Evolutionary conservation across 1,140 invertebrate species (phyloP).

Genomic region (Euura lappo): DNA sequence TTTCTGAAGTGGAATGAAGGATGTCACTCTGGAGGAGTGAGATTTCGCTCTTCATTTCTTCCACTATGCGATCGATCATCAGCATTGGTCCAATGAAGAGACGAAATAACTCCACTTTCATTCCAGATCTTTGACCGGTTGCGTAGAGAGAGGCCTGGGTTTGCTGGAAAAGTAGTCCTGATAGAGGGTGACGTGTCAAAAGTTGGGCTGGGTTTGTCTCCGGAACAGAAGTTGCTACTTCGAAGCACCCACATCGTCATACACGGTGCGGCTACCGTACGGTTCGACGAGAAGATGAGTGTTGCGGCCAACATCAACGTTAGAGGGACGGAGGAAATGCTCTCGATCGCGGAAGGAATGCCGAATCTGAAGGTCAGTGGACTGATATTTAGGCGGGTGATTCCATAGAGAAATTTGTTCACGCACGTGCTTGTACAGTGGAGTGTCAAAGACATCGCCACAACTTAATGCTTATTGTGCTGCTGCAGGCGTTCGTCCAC

Average conservation of each 20-base stretch:
- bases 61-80: background rate
- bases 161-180: conserved; percentile 63
- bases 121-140: conserved; percentile 62
- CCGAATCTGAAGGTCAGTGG: conserved; percentile 67
- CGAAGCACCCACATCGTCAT: conserved; percentile 73
- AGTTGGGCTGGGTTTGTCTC: conserved; percentile 64
- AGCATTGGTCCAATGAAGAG: conserved; percentile 25
- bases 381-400: background rate
- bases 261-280: conserved; percentile 86
- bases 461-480: no score
- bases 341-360: conserved; percentile 69
- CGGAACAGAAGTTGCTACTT: conserved; percentile 59
- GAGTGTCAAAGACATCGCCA: background rate
- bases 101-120: conserved; percentile 38
- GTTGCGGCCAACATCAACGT: conserved; percentile 68
- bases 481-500: conserved; percentile 46
- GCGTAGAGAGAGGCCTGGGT: conserved; percentile 48
- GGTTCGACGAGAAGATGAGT: conserved; percentile 85
- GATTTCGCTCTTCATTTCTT: no score
- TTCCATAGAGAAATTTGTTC: background rate
- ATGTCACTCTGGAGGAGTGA: no score
- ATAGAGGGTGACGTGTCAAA: conserved; percentile 68
- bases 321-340: conserved; percentile 64
- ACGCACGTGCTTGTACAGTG: no score
- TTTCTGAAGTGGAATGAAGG: background rate